Evolutionary conservation across 2,113 vertebrate species (phyloP).

Genomic region (Diphyllodes magnificus): DNA sequence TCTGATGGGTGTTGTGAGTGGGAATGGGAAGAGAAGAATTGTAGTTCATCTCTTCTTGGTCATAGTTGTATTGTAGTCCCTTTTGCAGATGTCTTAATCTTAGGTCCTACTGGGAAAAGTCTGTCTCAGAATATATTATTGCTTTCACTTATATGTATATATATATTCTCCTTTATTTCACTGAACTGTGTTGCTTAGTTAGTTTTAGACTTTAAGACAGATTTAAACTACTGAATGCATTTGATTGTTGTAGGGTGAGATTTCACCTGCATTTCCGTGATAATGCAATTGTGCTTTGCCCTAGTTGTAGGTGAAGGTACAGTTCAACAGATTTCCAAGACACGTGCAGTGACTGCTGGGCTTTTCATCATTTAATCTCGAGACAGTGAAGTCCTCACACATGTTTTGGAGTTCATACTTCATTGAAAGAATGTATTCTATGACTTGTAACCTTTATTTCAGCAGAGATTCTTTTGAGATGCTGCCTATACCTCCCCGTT

Average conservation of each 20-base stretch:
- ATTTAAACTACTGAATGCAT: neutral
- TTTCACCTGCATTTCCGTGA: neutral
- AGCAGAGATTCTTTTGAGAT: neutral
- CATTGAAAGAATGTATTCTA: neutral
- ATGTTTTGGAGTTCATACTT: neutral
- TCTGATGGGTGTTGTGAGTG: neutral
- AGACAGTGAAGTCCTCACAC: neutral
- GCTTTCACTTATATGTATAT: neutral
- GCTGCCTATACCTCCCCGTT: neutral
- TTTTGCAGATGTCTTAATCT: neutral
- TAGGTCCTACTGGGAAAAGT: neutral
- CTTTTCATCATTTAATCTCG: neutral
- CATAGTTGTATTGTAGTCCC: neutral
- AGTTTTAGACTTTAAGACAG: neutral
- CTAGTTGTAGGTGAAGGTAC: neutral
- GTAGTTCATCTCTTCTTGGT: neutral
- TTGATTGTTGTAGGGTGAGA: neutral
- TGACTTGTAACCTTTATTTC: neutral
- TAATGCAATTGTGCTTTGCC: neutral
- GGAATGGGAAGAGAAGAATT: neutral
- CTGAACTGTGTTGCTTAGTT: neutral
- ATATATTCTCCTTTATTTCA: neutral
- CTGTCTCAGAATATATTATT: neutral
- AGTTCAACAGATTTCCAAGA: neutral
- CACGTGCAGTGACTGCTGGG: accelerated